phyloP scores from a whole-genome alignment of 1,140 invertebrate species.

The Drosophila pruinosa region DNA sequence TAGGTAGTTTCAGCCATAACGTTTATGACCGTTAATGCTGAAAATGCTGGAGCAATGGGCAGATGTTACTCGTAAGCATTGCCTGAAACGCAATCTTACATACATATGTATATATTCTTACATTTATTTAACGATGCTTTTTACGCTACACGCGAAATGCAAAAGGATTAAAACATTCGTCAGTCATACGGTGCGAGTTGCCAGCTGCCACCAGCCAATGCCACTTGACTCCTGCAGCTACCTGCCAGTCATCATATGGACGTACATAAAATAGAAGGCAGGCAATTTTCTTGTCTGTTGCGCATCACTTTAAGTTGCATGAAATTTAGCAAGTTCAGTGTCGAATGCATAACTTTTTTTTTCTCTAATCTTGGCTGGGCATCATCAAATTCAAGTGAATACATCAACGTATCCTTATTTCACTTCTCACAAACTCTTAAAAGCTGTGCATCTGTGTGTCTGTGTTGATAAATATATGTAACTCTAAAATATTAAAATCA shows the following conservation, averaged over 20 bases:
- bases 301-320: conserved; percentile 58
- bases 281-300: not conserved
- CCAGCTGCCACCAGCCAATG: not conserved
- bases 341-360: conserved; percentile 62
- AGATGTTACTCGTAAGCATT: conserved; percentile 7
- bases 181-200: conserved; percentile 9
- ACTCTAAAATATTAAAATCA: conserved; percentile 51
- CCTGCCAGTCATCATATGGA: not conserved
- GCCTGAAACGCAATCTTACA: conserved; percentile 58
- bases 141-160: conserved; percentile 71
- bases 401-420: conserved; percentile 9
- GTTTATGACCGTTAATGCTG: conserved; percentile 53
- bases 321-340: conserved; percentile 73
- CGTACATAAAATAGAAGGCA: no score
- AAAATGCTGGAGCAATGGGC: not conserved
- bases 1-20: conserved; percentile 52
- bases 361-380: conserved; percentile 58
- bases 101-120: conserved; percentile 79
- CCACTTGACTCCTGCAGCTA: not conserved
- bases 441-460: conserved; percentile 8
- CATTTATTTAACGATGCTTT: conserved; percentile 80
- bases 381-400: conserved; percentile 43
- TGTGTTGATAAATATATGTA: conserved; percentile 7
- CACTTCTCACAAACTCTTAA: conserved; percentile 9
- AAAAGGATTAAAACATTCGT: conserved; percentile 69